These are phyloP conservation scores for Umimayanthus chanpuru DNA, from an alignment of 92 coral and sea anemone genomes.

Conservation along the genomic window DNA sequence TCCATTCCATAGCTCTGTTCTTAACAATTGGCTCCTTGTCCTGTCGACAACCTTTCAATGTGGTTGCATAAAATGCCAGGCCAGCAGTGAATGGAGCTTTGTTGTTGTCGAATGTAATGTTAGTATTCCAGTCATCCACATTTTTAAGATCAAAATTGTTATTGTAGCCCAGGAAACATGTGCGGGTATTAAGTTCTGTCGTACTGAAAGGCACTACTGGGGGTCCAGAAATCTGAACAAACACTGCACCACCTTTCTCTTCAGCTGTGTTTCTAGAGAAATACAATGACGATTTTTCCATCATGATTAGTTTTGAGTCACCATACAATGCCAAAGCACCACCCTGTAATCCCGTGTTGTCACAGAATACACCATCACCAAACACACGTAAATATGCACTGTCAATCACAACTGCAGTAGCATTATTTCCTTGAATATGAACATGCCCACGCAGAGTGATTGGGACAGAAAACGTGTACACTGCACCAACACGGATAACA, in stretches of 20 bases:
- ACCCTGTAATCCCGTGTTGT: slow-evolving; percentile 83
- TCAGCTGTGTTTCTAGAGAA: slow-evolving; percentile 65
- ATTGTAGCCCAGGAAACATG: slow-evolving; percentile 75
- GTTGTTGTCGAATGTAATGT: slow-evolving; percentile 72
- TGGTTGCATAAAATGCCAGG: slow-evolving; percentile 83
- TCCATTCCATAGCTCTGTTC: slow-evolving; percentile 76
- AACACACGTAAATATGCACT: slow-evolving; percentile 61
- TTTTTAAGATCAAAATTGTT: slow-evolving; percentile 25
- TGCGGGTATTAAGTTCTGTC: slow-evolving; percentile 81
- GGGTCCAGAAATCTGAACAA: slow-evolving; percentile 72
- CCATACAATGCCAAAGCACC: slow-evolving; percentile 94
- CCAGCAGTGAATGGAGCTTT: slow-evolving; percentile 71
- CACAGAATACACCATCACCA: slow-evolving; percentile 59
- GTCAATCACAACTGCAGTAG: slow-evolving; percentile 90
- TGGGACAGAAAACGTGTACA: slow-evolving; percentile 75
- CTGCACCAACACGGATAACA: slow-evolving; percentile 85
- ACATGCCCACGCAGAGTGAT: slow-evolving; percentile 59
- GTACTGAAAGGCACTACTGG: slow-evolving; percentile 85
- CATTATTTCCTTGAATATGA: slow-evolving; percentile 50
- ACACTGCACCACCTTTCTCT: slow-evolving; percentile 91
- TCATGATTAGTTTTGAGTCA: slow-evolving; percentile 65
- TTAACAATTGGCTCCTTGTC: slow-evolving; percentile 65
- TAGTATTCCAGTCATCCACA: slow-evolving; percentile 63
- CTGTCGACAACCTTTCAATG: slow-evolving; percentile 84
- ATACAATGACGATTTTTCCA: slow-evolving; percentile 64